Conservation (phyloP, 2,888 invertebrate genomes). For the Lasioglossum malachurum region DNA sequence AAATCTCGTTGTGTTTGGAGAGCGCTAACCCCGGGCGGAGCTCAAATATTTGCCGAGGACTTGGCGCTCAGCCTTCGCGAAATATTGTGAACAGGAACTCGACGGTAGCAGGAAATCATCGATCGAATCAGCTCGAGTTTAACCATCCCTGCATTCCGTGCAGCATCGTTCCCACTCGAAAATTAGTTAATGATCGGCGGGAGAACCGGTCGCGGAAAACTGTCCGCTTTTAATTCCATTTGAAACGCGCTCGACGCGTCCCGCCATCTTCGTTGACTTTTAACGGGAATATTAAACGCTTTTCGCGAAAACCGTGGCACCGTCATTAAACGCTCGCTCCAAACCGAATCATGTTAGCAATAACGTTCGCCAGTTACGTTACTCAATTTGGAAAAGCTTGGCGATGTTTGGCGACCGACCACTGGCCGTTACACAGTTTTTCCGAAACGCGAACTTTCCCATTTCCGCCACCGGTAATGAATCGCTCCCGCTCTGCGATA, state of each 20-base stretch:
- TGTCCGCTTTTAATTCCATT: background rate
- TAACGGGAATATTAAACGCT: background rate
- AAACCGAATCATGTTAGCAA: background rate
- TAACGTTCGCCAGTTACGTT: background rate
- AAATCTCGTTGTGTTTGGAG: constrained; percentile 26
- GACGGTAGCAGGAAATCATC: constrained; percentile 12
- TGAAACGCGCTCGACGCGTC: background rate
- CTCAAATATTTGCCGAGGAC: constrained; percentile 29
- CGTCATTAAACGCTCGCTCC: background rate
- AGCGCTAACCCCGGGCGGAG: constrained; percentile 18
- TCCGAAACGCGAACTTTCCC: background rate
- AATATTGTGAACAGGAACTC: constrained; percentile 15
- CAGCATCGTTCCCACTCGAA: background rate
- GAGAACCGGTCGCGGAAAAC: background rate
- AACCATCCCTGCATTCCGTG: background rate
- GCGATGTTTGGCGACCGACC: background rate
- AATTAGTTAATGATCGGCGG: background rate
- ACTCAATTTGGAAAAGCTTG: constrained; percentile 2
- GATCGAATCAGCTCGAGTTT: background rate
- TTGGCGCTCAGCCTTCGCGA: constrained; percentile 14
- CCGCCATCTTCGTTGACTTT: background rate
- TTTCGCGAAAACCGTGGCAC: background rate
- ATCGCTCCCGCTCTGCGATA: background rate
- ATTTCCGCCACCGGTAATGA: background rate
- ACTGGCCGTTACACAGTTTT: background rate